Conservation (phyloP, 2,797 vertebrate genomes). For the Spondyliosoma cantharus region DNA sequence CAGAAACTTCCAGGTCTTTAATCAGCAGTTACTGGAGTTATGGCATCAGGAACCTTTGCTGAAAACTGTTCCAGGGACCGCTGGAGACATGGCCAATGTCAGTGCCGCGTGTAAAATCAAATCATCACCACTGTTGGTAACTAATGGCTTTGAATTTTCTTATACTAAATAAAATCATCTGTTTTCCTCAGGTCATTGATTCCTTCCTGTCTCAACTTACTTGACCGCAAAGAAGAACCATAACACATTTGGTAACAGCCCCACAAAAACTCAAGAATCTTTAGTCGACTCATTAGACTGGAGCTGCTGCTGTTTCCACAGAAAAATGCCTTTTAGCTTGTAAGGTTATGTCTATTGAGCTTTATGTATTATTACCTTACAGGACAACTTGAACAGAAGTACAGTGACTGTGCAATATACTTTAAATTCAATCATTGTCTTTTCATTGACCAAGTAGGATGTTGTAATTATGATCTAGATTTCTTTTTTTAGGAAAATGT, state of each 20-base stretch:
- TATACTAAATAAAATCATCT: slow-evolving; percentile 23
- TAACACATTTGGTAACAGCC: not conserved
- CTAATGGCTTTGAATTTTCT: slow-evolving; percentile 6
- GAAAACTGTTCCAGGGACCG: slow-evolving; percentile 88
- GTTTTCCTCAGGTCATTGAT: slow-evolving; percentile 84
- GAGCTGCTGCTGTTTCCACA: slow-evolving; percentile 28
- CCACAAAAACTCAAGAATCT: not conserved
- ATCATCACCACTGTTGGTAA: not conserved
- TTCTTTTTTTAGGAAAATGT: not conserved
- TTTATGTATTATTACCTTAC: slow-evolving; percentile 2
- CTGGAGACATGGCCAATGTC: slow-evolving; percentile 92
- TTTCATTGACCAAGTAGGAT: not conserved
- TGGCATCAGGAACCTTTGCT: slow-evolving; percentile 88
- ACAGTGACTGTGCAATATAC: slow-evolving; percentile 43
- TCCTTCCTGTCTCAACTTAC: slow-evolving; percentile 90
- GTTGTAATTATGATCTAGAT: slow-evolving; percentile 8
- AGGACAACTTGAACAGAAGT: slow-evolving; percentile 26
- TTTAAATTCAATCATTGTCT: not conserved
- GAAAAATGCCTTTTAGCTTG: not conserved
- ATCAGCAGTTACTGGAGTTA: slow-evolving; percentile 88
- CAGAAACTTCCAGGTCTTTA: slow-evolving; percentile 92
- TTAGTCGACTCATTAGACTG: not conserved
- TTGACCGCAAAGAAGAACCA: slow-evolving; percentile 68
- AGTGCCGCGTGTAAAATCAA: slow-evolving; percentile 35
- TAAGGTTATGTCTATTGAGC: not conserved